Percentiles rank a stretch among this genome's conserved stretches.
phyloP scores from a whole-genome alignment of 2,113 vertebrate genomes.

The Alethe castanea region DNA sequence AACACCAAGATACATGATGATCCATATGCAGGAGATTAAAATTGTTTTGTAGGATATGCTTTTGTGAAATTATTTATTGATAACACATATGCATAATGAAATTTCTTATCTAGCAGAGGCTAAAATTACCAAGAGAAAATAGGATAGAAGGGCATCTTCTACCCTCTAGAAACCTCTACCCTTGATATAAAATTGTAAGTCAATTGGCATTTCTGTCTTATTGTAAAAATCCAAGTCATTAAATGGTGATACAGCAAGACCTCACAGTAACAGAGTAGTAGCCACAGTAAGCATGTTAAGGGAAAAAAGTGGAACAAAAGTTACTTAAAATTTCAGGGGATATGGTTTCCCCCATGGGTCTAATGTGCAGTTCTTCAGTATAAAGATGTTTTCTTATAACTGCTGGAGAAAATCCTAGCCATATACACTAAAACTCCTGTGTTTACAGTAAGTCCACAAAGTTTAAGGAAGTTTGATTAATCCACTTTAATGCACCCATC shows the following conservation, averaged over 20 bases:
- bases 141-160: background rate
- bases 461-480: background rate
- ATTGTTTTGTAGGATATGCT: background rate
- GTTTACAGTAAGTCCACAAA: background rate
- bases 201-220: background rate
- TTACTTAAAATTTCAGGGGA: background rate
- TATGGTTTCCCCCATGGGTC: background rate
- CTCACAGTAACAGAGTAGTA: background rate
- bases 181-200: background rate
- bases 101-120: background rate
- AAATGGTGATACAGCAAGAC: background rate
- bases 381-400: background rate
- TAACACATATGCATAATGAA: background rate
- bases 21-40: background rate
- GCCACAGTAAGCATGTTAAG: background rate
- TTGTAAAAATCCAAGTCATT: background rate
- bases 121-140: background rate
- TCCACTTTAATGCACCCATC: background rate
- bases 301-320: background rate
- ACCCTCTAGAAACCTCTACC: background rate
- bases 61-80: slow-evolving; percentile 24
- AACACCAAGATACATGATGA: background rate
- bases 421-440: background rate
- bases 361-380: background rate
- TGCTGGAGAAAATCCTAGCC: background rate